Percentiles rank a stretch among this genome's conserved stretches.
These are phyloP conservation scores for Latheticus oryzae DNA, from an alignment of 2,888 invertebrate species.

Conservation along the genomic window DNA sequence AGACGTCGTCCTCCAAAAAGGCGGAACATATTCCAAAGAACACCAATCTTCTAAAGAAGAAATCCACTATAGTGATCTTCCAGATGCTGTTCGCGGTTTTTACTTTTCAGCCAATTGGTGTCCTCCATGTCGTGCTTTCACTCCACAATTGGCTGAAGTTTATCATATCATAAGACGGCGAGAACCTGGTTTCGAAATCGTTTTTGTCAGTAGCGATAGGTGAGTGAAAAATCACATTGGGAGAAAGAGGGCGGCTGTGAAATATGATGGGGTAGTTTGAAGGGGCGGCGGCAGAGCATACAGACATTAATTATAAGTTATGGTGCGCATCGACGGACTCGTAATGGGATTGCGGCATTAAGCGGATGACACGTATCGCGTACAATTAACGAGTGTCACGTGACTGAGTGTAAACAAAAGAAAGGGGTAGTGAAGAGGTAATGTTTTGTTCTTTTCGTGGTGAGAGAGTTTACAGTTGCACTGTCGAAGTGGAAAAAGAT, in stretches of 20 bases:
- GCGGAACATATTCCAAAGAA: conserved; percentile 58
- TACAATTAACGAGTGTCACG: conserved; percentile 16
- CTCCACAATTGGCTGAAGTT: conserved; percentile 80
- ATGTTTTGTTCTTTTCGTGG: too few species aligned
- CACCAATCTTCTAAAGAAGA: conserved; percentile 55
- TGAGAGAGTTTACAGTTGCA: too few species aligned
- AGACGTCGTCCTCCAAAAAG: conserved; percentile 65
- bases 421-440: background rate
- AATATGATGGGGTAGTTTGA: conserved; percentile 43
- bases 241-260: conserved; percentile 41
- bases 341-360: conserved; percentile 38
- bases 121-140: conserved; percentile 87
- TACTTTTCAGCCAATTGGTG: conserved; percentile 94
- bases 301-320: conserved; percentile 44
- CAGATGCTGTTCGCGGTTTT: conserved; percentile 77
- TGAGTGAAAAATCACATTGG: conserved; percentile 60
- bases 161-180: conserved; percentile 77
- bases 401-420: background rate
- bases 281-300: conserved; percentile 22
- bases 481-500: too few species aligned
- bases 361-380: conserved; percentile 32
- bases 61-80: conserved; percentile 69
- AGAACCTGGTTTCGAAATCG: conserved; percentile 80
- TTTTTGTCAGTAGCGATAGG: conserved; percentile 90
- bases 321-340: conserved; percentile 17